Percentiles rank a stretch among this genome's conserved stretches.
These are phyloP conservation scores for Fregata magnificens DNA, from an alignment of 2,113 vertebrate genomes.

Conservation along the genomic window DNA sequence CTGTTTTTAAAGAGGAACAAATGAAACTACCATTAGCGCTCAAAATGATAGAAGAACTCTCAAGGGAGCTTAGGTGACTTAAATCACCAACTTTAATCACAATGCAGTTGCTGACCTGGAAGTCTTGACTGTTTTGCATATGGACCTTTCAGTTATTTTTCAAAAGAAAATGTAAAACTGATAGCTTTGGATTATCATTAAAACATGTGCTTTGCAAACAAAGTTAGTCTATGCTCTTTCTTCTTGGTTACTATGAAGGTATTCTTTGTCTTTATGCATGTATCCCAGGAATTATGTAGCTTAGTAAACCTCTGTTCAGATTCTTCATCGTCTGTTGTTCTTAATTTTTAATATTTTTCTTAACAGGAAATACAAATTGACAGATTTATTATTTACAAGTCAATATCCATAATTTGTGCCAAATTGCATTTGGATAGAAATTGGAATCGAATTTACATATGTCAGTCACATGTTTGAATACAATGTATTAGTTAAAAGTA, in stretches of 20 bases:
- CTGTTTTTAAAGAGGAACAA: neutral
- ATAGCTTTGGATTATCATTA: neutral
- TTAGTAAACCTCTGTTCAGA: neutral
- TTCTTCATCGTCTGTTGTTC: fast-evolving
- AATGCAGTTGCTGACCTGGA: neutral
- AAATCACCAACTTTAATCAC: neutral
- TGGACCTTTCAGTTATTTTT: neutral
- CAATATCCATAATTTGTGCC: neutral
- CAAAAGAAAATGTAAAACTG: neutral
- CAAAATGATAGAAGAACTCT: neutral
- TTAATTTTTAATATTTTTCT: neutral
- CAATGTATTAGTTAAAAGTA: neutral
- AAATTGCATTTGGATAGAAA: neutral
- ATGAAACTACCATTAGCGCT: neutral
- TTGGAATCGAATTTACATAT: neutral
- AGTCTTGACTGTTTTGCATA: neutral
- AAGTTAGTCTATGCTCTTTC: neutral
- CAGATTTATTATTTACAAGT: neutral
- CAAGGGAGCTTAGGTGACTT: neutral
- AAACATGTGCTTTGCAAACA: neutral
- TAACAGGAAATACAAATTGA: neutral
- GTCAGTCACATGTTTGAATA: neutral
- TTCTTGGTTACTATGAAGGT: neutral
- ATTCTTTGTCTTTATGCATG: neutral
- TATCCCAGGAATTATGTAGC: neutral